These are phyloP conservation scores for Drosophila suboccidentalis DNA, from an alignment of 2,888 invertebrate species.

Conservation along the genomic window DNA sequence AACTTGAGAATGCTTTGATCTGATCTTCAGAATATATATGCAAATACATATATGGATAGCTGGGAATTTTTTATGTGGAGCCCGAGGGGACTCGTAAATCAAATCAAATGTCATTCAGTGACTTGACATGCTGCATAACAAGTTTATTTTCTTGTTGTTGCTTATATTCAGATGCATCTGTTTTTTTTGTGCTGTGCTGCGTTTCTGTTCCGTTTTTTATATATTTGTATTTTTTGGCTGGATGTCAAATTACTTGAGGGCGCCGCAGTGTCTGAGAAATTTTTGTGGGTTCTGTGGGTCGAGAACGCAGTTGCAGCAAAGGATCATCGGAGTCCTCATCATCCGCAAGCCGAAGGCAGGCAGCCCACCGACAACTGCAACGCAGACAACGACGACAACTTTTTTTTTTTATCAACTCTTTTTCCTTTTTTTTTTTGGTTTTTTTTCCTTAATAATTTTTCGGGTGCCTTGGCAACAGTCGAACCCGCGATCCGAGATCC, in stretches of 20 bases:
- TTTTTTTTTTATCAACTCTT: slow-evolving; percentile 20
- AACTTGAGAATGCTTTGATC: slow-evolving; percentile 1
- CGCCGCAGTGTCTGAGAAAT: slow-evolving; percentile 78
- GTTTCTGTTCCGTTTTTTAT: slow-evolving; percentile 32
- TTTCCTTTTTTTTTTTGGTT: slow-evolving; percentile 10
- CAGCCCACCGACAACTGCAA: slow-evolving; percentile 16
- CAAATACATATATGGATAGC: not conserved
- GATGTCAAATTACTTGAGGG: slow-evolving; percentile 79
- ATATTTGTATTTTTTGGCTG: slow-evolving; percentile 33
- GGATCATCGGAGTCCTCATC: slow-evolving; percentile 26
- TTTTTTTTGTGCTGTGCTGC: slow-evolving; percentile 54
- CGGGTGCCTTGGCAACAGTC: slow-evolving; percentile 60
- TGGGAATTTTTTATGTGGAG: slow-evolving; percentile 19
- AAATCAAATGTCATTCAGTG: slow-evolving; percentile 63
- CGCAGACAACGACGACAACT: slow-evolving; percentile 54
- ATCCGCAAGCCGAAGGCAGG: slow-evolving; percentile 4
- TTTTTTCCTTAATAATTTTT: slow-evolving; percentile 50
- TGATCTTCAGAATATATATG: slow-evolving; percentile 3
- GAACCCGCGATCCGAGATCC: slow-evolving; percentile 4
- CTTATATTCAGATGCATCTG: slow-evolving; percentile 13
- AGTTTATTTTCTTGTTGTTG: slow-evolving; percentile 58
- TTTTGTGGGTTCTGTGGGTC: slow-evolving; percentile 64
- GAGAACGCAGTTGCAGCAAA: slow-evolving; percentile 60
- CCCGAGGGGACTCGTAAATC: slow-evolving; percentile 63
- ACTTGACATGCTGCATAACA: slow-evolving; percentile 76